Percentiles rank a stretch among this genome's conserved stretches.
Evolutionary conservation across 2,888 invertebrate genomes (phyloP).

Genomic region (Napeogenes sylphis): DNA sequence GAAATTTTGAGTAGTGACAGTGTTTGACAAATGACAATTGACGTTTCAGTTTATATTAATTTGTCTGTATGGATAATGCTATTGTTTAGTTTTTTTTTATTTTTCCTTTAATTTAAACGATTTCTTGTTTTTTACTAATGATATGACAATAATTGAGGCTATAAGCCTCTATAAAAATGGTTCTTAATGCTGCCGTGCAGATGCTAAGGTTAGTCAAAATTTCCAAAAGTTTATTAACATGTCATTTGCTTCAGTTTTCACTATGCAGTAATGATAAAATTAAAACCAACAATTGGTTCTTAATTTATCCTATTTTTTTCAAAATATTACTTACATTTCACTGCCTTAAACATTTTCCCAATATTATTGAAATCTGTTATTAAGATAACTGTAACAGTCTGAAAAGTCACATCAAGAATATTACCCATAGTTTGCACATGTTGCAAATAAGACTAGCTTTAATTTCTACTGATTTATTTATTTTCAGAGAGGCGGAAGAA

Average conservation of each 20-base stretch:
- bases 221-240: background rate
- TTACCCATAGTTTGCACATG: too few relatives aligned
- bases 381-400: too few relatives aligned
- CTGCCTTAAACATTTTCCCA: too few relatives aligned
- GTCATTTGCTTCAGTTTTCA: background rate
- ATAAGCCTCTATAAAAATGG: constrained; percentile 80
- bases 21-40: constrained; percentile 12
- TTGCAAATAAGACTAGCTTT: too few relatives aligned
- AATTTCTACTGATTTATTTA: background rate
- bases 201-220: constrained; percentile 80
- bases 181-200: constrained; percentile 85
- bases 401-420: too few relatives aligned
- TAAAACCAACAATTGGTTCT: too few relatives aligned
- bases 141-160: constrained; percentile 72
- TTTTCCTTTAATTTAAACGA: constrained; percentile 16
- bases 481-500: constrained; percentile 83
- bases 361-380: too few relatives aligned
- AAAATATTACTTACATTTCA: too few relatives aligned
- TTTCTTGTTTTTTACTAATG: constrained; percentile 53
- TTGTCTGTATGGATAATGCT: constrained; percentile 53
- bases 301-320: too few relatives aligned
- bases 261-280: too few relatives aligned
- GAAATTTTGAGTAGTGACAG: too few relatives aligned
- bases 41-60: constrained; percentile 13
- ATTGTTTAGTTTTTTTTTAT: constrained; percentile 65